Conservation (phyloP, 2,113 vertebrate genomes). For the Oenanthe oenanthe region DNA sequence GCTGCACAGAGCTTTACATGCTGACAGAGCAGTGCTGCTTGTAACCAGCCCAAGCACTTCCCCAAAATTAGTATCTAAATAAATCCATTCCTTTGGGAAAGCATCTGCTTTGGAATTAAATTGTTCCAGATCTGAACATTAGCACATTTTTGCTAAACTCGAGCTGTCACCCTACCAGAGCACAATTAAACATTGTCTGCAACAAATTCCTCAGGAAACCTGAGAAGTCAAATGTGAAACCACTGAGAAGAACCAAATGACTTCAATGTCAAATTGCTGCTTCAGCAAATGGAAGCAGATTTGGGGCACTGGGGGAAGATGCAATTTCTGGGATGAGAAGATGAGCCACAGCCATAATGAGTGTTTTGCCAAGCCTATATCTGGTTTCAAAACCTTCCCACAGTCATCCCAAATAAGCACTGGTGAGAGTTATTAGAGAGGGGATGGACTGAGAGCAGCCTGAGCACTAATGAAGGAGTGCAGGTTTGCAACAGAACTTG, state of each 20-base stretch:
- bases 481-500: background rate
- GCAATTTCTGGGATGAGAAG: background rate
- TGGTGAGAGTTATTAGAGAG: background rate
- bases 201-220: background rate
- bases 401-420: constrained; percentile 11
- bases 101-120: background rate
- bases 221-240: background rate
- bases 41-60: background rate
- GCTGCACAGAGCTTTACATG: background rate
- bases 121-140: background rate
- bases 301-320: constrained; percentile 4
- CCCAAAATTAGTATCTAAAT: background rate
- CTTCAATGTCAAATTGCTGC: background rate
- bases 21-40: background rate
- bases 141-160: background rate
- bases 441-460: background rate
- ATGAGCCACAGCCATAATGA: constrained; percentile 33
- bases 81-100: background rate
- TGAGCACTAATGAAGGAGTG: background rate
- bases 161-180: background rate
- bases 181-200: background rate
- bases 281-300: constrained; percentile 43
- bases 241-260: background rate
- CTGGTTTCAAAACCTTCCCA: constrained; percentile 37
- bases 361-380: background rate